These are phyloP conservation scores for Microcebus ravelobensis DNA, from an alignment of 2,113 vertebrate species.

Conservation along the genomic window DNA sequence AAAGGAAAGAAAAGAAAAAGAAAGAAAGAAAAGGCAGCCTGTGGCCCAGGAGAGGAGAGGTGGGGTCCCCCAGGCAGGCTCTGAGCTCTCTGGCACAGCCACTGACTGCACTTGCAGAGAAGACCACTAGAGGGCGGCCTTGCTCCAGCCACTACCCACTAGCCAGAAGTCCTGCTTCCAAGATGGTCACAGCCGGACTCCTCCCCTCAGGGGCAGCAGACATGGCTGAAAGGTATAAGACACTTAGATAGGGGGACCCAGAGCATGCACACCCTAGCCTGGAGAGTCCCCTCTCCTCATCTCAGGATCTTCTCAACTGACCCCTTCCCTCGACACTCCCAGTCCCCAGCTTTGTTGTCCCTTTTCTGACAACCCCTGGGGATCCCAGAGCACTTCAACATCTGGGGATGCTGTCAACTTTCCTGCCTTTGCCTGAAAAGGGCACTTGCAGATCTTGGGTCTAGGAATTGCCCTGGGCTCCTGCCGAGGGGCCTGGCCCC, in stretches of 20 bases:
- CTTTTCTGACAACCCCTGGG: neutral
- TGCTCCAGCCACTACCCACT: neutral
- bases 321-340: neutral
- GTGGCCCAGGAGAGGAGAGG: neutral
- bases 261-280: neutral
- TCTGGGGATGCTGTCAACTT: neutral
- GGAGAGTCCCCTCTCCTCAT: neutral
- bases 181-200: neutral
- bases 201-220: neutral
- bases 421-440: neutral
- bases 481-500: neutral
- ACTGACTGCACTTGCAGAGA: neutral
- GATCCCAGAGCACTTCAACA: neutral
- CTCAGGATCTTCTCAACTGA: neutral
- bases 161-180: fast-evolving
- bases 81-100: neutral
- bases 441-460: neutral
- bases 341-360: neutral
- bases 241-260: neutral
- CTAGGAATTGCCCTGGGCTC: neutral
- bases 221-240: neutral
- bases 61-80: too few species aligned
- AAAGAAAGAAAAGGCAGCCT: neutral
- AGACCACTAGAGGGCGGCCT: neutral
- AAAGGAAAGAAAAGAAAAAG: neutral